Percentiles rank a stretch among this genome's conserved stretches.
Conservation (phyloP, 2,113 vertebrate genomes). For the Tylochromis polylepis region DNA sequence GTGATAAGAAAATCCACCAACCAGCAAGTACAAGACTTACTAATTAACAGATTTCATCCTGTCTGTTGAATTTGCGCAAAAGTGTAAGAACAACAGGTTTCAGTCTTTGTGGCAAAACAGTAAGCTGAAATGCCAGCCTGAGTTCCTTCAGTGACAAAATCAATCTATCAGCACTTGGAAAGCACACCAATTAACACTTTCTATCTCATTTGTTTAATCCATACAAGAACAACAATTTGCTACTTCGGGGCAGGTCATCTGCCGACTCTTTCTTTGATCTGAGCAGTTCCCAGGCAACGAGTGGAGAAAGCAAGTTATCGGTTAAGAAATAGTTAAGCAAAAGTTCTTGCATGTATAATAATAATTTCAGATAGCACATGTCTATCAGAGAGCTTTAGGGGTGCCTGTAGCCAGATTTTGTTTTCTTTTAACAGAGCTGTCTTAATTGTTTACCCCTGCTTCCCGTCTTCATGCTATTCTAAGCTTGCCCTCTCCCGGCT, state of each 20-base stretch:
- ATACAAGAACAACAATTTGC: not conserved
- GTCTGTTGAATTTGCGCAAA: not conserved
- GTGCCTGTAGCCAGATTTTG: not conserved
- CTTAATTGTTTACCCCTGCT: not conserved
- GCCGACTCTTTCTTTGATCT: not conserved
- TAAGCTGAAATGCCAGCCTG: not conserved
- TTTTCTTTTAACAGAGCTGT: not conserved
- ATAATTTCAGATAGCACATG: not conserved
- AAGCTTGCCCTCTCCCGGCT: not conserved
- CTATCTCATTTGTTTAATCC: not conserved
- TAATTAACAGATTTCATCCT: not conserved
- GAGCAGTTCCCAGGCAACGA: conserved; percentile 11
- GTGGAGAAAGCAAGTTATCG: not conserved
- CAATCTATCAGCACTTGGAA: not conserved
- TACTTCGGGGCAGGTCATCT: not conserved
- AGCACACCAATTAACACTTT: not conserved
- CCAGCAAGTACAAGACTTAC: not conserved
- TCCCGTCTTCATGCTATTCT: not conserved
- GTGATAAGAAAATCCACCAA: not conserved
- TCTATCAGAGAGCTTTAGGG: not conserved
- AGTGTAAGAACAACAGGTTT: not conserved
- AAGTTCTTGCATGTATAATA: not conserved
- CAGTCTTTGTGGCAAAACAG: not conserved
- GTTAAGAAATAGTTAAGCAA: not conserved
- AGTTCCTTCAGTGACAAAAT: not conserved